A percentile compares a stretch with the other conserved stretches of the same genome.
These are phyloP conservation scores for Drosophila ohnishii DNA, from an alignment of 1,140 invertebrate species.

Conservation along the genomic window DNA sequence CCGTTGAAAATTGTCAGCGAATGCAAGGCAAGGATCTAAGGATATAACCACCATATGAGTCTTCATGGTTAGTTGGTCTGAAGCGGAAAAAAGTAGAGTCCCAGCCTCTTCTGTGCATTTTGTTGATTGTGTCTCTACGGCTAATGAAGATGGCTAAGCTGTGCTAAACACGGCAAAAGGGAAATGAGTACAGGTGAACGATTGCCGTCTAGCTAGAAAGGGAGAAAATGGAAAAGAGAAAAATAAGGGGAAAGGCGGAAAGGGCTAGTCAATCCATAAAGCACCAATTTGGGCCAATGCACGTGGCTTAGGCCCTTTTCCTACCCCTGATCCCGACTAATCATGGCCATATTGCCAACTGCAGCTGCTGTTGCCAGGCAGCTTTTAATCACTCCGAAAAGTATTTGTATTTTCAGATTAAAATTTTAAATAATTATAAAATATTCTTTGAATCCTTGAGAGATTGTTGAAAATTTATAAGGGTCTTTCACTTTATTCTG, in stretches of 20 bases:
- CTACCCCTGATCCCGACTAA: conserved; percentile 38
- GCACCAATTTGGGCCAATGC: conserved; percentile 52
- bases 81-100: conserved; percentile 4
- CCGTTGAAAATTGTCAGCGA: conserved; percentile 31
- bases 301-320: conserved; percentile 30
- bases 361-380: conserved; percentile 16
- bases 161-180: conserved; percentile 34
- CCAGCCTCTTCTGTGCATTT: conserved; percentile 53
- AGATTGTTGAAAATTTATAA: no score
- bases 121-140: conserved; percentile 63
- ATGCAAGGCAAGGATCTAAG: conserved; percentile 22
- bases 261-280: conserved; percentile 19
- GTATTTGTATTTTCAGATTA: neutral
- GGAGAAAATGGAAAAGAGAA: conserved; percentile 4
- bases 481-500: no score
- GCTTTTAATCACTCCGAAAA: neutral
- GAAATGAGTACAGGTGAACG: conserved; percentile 36
- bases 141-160: conserved; percentile 71
- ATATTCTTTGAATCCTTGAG: neutral
- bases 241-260: neutral
- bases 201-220: conserved; percentile 51
- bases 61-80: conserved; percentile 37
- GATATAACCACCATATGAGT: conserved; percentile 34
- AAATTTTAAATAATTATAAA: rapidly evolving
- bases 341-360: conserved; percentile 61